Percentiles rank a stretch among this genome's conserved stretches.
Evolutionary conservation across 2,113 vertebrate species (phyloP).

Genomic region (Xiphorhynchus elegans): DNA sequence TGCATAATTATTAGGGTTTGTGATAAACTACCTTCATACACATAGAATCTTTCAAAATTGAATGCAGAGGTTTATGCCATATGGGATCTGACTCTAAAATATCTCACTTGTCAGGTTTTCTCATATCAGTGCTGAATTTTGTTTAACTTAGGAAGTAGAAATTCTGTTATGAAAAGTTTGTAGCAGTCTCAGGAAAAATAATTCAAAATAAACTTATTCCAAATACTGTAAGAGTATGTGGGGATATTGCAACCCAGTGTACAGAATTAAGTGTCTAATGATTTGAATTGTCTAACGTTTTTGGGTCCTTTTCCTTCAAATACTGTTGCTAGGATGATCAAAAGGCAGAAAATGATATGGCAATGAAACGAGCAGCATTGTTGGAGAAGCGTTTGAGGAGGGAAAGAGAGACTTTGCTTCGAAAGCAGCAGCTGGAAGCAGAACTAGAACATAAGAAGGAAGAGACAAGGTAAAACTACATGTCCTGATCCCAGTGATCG

Average conservation of each 20-base stretch:
- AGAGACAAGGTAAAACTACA: conserved; percentile 85
- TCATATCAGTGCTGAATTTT: neutral
- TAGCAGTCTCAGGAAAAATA: neutral
- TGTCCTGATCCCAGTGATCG: neutral
- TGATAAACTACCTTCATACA: neutral
- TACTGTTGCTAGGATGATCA: conserved; percentile 84
- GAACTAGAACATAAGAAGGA: conserved; percentile 94
- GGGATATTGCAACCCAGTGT: neutral
- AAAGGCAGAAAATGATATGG: conserved; percentile 93
- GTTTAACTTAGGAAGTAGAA: neutral
- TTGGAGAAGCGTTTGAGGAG: conserved; percentile 93
- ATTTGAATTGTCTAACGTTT: neutral
- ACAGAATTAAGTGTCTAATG: neutral
- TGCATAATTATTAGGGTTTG: neutral
- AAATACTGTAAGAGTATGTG: neutral
- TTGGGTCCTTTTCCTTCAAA: conserved; percentile 24
- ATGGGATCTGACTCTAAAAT: neutral
- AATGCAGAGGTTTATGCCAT: neutral
- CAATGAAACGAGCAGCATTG: conserved; percentile 91
- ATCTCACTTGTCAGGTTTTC: neutral
- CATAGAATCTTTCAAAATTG: neutral
- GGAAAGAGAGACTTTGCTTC: conserved; percentile 90
- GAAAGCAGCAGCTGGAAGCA: conserved; percentile 89
- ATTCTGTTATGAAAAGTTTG: neutral
- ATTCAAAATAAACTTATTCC: neutral